Evolutionary conservation across 2,113 vertebrate species (phyloP).

Genomic region (Meleagris gallopavo): DNA sequence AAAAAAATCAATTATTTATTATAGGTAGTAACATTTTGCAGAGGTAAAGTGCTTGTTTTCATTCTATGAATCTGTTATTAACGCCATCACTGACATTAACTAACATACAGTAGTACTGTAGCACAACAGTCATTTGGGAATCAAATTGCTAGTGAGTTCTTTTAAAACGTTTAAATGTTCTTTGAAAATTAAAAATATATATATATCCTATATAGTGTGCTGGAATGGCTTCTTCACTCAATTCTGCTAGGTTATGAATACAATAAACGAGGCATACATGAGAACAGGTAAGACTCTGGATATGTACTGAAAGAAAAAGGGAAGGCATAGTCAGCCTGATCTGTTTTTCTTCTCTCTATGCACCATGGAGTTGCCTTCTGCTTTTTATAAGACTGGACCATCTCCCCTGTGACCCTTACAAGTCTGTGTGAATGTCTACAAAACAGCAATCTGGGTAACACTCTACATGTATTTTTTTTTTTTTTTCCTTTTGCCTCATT

Average conservation of each 20-base stretch:
- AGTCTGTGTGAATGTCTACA: background rate
- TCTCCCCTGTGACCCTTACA: background rate
- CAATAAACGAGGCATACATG: background rate
- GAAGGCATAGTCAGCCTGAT: background rate
- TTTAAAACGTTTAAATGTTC: background rate
- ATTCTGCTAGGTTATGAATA: background rate
- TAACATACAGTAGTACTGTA: background rate
- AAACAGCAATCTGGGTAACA: background rate
- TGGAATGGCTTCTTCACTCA: background rate
- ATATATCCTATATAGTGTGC: background rate
- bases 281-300: background rate
- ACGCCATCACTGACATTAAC: background rate
- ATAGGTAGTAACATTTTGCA: background rate
- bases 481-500: background rate
- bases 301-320: background rate
- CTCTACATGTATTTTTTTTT: fast-evolving
- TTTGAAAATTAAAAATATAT: background rate
- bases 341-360: background rate
- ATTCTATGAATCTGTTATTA: background rate
- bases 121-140: background rate
- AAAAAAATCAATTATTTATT: background rate
- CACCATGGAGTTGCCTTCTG: background rate
- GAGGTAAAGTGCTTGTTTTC: background rate
- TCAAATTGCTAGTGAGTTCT: background rate
- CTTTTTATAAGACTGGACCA: background rate